These are phyloP conservation scores for Nothobranchius kuhntae DNA, from an alignment of 2,113 vertebrate species.

Conservation along the genomic window DNA sequence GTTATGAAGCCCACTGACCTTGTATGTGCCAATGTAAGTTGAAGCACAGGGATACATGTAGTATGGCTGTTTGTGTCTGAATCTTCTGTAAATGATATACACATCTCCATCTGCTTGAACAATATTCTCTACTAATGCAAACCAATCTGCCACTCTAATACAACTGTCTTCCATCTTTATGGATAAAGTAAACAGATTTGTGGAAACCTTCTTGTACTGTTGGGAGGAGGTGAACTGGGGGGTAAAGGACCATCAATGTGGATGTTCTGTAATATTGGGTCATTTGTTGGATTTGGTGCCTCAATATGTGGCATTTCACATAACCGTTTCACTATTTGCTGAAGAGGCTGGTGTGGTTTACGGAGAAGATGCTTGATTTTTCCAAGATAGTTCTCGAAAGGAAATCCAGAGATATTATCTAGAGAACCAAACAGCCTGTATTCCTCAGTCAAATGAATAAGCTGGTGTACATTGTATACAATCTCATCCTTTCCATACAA, in stretches of 20 bases:
- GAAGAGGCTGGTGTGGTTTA: neutral
- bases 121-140: neutral
- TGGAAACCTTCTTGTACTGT: neutral
- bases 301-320: neutral
- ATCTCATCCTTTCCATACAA: neutral
- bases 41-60: neutral
- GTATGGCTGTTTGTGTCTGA: neutral
- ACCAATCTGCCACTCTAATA: neutral
- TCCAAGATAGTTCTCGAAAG: neutral
- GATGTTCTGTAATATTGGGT: neutral
- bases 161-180: neutral
- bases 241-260: neutral
- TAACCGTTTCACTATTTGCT: neutral
- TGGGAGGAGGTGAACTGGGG: neutral
- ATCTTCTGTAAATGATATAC: neutral
- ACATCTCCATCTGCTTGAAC: neutral
- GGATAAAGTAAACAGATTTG: neutral
- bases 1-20: neutral
- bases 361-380: neutral
- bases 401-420: neutral
- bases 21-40: neutral
- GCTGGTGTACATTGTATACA: neutral
- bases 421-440: neutral
- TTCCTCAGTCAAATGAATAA: neutral
- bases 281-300: neutral